Evolutionary conservation across 2,888 invertebrate genomes (phyloP).

Genomic region (Agrotis exclamationis): DNA sequence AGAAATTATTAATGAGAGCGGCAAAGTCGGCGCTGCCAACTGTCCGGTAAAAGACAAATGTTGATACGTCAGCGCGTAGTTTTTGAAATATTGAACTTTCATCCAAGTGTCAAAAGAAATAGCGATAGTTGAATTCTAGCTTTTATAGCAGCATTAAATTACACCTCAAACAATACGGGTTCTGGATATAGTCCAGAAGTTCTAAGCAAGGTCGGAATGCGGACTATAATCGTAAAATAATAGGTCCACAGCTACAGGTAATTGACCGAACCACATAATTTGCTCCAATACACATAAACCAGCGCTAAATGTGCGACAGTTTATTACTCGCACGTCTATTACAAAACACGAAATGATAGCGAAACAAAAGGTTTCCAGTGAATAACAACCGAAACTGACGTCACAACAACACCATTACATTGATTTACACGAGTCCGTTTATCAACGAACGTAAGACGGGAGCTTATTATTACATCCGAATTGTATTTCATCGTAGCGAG

Average conservation of each 20-base stretch:
- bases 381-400: slow-evolving; percentile 53
- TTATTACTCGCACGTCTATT: slow-evolving; percentile 37
- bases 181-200: not conserved
- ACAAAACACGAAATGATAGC: slow-evolving; percentile 53
- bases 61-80: not conserved
- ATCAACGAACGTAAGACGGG: slow-evolving; percentile 88
- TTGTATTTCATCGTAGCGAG: slow-evolving; percentile 86
- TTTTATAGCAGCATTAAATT: not conserved
- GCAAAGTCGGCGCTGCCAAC: slow-evolving; percentile 21
- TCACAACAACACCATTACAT: slow-evolving; percentile 76
- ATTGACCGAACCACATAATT: slow-evolving; percentile 29
- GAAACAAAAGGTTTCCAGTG: slow-evolving; percentile 59
- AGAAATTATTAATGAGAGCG: slow-evolving; percentile 6
- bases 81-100: not conserved
- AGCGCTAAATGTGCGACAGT: slow-evolving; percentile 15
- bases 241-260: slow-evolving; percentile 7
- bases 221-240: not conserved
- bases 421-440: slow-evolving; percentile 83
- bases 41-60: not conserved
- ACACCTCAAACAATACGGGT: not conserved
- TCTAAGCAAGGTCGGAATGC: slow-evolving; percentile 2
- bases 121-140: not conserved
- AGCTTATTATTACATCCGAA: slow-evolving; percentile 90
- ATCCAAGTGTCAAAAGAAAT: not conserved
- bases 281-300: slow-evolving; percentile 12